These are phyloP conservation scores for Petrophora chlorosata DNA, from an alignment of 2,888 invertebrate genomes.

Conservation along the genomic window DNA sequence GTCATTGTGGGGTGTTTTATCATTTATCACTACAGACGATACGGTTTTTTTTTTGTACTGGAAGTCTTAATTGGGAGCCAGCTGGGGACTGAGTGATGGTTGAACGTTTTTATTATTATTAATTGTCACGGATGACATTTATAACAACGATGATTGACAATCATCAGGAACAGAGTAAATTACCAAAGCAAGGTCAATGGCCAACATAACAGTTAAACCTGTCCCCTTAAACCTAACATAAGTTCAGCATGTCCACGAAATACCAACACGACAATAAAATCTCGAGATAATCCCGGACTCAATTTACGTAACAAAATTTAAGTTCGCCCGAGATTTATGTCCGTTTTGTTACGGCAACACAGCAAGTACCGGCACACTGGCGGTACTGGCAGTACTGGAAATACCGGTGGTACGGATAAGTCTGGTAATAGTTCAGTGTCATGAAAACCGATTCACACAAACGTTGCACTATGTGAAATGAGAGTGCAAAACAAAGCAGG, in stretches of 20 bases:
- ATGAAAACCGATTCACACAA: slow-evolving; percentile 63
- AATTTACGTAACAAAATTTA: slow-evolving; percentile 25
- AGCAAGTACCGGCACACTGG: slow-evolving; percentile 6
- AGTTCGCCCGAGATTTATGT: slow-evolving; percentile 22
- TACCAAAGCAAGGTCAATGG: not conserved
- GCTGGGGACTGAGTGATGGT: too few species aligned
- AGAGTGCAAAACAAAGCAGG: slow-evolving; percentile 67
- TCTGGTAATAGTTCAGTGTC: slow-evolving; percentile 60
- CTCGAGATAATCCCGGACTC: slow-evolving; percentile 23
- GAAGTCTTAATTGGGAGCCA: too few species aligned
- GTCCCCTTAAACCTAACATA: slow-evolving; percentile 7
- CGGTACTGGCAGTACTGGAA: too few species aligned
- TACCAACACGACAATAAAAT: slow-evolving; percentile 20
- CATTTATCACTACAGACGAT: too few species aligned
- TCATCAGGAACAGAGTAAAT: too few species aligned
- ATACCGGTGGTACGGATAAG: slow-evolving; percentile 39
- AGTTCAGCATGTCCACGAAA: slow-evolving; percentile 12
- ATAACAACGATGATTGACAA: too few species aligned
- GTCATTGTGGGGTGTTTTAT: too few species aligned
- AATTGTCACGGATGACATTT: too few species aligned
- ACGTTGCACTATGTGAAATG: slow-evolving; percentile 76
- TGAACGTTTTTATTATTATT: too few species aligned
- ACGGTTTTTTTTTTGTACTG: too few species aligned
- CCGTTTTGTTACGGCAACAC: slow-evolving; percentile 38
- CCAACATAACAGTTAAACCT: slow-evolving; percentile 5